These are phyloP conservation scores for Odontomachus brunneus DNA, from an alignment of 1,140 invertebrate species.

Conservation along the genomic window DNA sequence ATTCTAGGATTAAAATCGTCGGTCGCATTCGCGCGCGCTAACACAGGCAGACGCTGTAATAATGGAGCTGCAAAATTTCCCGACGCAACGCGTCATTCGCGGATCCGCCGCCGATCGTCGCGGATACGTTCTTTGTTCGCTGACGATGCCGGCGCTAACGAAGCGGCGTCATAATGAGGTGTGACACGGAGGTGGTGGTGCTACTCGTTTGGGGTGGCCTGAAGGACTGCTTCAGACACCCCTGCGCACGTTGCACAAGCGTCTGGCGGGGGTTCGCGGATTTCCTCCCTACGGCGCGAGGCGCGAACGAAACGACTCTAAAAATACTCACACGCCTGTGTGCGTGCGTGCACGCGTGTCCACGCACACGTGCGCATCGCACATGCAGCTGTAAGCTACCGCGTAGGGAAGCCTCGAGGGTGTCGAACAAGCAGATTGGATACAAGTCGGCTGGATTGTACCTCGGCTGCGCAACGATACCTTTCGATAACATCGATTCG, in stretches of 20 bases:
- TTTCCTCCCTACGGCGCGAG: constrained; percentile 68
- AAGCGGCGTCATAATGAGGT: constrained; percentile 76
- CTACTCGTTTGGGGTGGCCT: constrained; percentile 47
- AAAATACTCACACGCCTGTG: constrained; percentile 56
- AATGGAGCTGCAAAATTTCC: constrained; percentile 53
- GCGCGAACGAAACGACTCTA: constrained; percentile 56
- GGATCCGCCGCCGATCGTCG: constrained; percentile 49
- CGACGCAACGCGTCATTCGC: constrained; percentile 34
- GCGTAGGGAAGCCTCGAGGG: constrained; percentile 63
- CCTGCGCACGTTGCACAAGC: constrained; percentile 62
- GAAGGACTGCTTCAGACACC: constrained; percentile 79
- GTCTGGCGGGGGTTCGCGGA: constrained; percentile 73
- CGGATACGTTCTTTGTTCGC: constrained; percentile 64
- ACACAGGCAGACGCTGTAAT: constrained; percentile 20
- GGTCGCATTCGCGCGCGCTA: too few relatives aligned
- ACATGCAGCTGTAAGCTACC: not conserved
- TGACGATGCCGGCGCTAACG: constrained; percentile 71
- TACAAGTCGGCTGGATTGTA: constrained; percentile 44
- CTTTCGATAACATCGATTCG: constrained; percentile 71
- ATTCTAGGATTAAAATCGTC: too few relatives aligned
- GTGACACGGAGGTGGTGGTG: constrained; percentile 72
- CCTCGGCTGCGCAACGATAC: constrained; percentile 67
- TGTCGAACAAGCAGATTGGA: constrained; percentile 60
- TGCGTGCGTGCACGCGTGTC: constrained; percentile 30
- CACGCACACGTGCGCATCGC: not conserved